Percentiles rank a stretch among this genome's conserved stretches.
Evolutionary conservation across 2,113 vertebrate species (phyloP).

Genomic region (Martes martes): DNA sequence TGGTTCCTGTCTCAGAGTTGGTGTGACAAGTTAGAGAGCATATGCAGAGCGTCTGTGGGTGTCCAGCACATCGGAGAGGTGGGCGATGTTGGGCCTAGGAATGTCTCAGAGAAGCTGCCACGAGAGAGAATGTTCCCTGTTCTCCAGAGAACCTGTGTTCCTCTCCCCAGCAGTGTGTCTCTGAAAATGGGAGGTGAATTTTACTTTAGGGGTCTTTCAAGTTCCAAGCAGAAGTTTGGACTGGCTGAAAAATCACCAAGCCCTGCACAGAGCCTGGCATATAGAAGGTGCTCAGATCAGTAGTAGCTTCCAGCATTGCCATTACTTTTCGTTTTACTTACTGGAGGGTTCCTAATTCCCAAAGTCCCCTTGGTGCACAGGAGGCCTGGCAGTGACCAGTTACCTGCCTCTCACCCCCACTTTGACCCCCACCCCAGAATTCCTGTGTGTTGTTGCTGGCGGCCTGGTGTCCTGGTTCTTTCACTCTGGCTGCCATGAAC

Average conservation of each 20-base stretch:
- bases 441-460: neutral
- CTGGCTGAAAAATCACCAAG: neutral
- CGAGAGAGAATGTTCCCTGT: neutral
- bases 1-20: neutral
- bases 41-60: fast-evolving
- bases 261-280: neutral
- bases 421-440: neutral
- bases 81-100: neutral
- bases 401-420: neutral
- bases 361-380: fast-evolving
- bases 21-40: fast-evolving
- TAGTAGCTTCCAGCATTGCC: fast-evolving
- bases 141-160: neutral
- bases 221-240: neutral
- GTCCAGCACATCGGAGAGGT: neutral
- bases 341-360: neutral
- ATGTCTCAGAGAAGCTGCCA: neutral
- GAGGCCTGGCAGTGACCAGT: neutral
- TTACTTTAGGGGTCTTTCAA: neutral
- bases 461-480: neutral
- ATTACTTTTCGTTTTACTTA: fast-evolving
- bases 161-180: neutral
- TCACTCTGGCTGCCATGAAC: neutral
- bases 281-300: neutral
- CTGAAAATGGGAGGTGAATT: neutral